These are phyloP conservation scores for Zeugodacus cucurbitae DNA, from an alignment of 1,140 invertebrate genomes.

Conservation along the genomic window DNA sequence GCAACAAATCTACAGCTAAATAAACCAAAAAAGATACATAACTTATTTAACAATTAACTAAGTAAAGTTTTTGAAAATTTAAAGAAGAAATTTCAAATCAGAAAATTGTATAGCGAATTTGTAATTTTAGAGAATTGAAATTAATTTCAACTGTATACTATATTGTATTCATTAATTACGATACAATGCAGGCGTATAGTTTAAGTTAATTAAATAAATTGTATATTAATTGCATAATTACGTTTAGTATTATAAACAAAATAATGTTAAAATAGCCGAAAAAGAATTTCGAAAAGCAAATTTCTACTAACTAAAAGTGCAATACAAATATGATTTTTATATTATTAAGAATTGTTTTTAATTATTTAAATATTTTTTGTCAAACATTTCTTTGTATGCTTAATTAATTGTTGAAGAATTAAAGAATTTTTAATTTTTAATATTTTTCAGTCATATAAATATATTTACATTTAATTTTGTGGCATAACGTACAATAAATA, in stretches of 20 bases:
- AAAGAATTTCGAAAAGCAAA: neutral
- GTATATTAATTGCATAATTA: neutral
- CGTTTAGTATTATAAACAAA: neutral
- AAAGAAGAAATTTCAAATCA: neutral
- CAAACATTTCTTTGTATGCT: neutral
- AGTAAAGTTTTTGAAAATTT: neutral
- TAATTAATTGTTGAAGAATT: neutral
- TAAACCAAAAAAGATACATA: neutral
- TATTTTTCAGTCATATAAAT: neutral
- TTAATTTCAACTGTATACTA: neutral
- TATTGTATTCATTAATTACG: neutral
- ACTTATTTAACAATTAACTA: neutral
- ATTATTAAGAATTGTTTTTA: neutral
- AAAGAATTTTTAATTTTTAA: neutral
- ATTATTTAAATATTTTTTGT: neutral
- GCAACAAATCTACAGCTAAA: conserved; percentile 29
- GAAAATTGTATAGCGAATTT: conserved; percentile 12
- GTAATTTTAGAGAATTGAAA: neutral
- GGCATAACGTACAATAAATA: neutral
- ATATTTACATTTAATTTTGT: neutral
- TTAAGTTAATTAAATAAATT: conserved; percentile 23
- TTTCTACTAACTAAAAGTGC: neutral
- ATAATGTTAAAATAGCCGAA: neutral
- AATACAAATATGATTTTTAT: neutral
- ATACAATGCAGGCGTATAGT: neutral